phyloP scores from a whole-genome alignment of 2,888 invertebrate species.

The Scaptomyza parva region DNA sequence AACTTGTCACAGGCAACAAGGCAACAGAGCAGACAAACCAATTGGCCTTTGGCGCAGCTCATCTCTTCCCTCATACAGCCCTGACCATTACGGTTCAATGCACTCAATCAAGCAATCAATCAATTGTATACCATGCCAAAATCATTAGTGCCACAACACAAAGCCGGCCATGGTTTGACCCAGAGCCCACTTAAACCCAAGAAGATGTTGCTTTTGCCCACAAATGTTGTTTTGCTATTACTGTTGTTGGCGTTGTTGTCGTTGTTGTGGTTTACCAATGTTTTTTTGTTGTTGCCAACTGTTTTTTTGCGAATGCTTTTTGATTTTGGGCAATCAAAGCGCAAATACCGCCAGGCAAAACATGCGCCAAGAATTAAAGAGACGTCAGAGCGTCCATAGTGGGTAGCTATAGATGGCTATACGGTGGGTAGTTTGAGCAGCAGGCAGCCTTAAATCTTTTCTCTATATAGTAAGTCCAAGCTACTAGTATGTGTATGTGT shows the following conservation, averaged over 20 bases:
- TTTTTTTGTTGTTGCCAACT: slow-evolving; percentile 15
- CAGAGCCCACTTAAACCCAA: slow-evolving; percentile 76
- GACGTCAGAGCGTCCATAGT: slow-evolving; percentile 38
- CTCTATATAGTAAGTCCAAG: slow-evolving; percentile 41
- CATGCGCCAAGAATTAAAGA: slow-evolving; percentile 69
- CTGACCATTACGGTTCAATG: slow-evolving; percentile 68
- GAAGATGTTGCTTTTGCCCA: slow-evolving; percentile 28
- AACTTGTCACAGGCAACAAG: slow-evolving; percentile 65
- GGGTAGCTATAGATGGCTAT: slow-evolving; percentile 27
- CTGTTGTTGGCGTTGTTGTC: slow-evolving; percentile 15
- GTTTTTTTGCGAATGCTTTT: slow-evolving; percentile 48
- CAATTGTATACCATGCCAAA: slow-evolving; percentile 68
- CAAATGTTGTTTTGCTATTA: slow-evolving; percentile 2
- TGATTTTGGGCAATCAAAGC: slow-evolving; percentile 74
- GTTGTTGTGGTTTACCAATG: slow-evolving; percentile 17
- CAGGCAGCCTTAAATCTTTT: slow-evolving; percentile 17
- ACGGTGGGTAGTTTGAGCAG: slow-evolving; percentile 19
- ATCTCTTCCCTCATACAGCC: slow-evolving; percentile 16
- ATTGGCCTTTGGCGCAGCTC: slow-evolving; percentile 60
- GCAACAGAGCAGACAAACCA: slow-evolving; percentile 57
- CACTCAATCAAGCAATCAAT: slow-evolving; percentile 77
- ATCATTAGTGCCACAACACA: slow-evolving; percentile 75
- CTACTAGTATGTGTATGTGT: neutral
- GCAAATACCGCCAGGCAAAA: slow-evolving; percentile 73
- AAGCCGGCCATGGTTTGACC: slow-evolving; percentile 71